Percentiles rank a stretch among this genome's conserved stretches.
Conservation (phyloP, 2,888 invertebrate genomes). For the Rosalia funebris region DNA sequence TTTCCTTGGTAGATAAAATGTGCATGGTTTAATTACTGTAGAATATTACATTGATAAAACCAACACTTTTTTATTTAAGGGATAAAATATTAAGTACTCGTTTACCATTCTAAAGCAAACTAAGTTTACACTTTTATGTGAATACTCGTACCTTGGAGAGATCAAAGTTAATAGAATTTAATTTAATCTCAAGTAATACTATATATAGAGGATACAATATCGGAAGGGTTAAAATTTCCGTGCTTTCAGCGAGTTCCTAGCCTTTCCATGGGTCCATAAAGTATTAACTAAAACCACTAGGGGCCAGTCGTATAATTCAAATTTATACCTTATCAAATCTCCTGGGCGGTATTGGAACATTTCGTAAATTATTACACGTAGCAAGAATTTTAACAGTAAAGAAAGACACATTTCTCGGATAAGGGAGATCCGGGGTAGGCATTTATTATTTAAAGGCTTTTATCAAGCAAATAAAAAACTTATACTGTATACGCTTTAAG, state of each 20-base stretch:
- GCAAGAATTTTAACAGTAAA: conserved; percentile 1
- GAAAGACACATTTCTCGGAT: not conserved
- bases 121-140: not conserved
- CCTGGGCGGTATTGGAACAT: conserved; percentile 13
- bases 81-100: no score
- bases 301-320: conserved; percentile 34
- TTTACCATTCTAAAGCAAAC: not conserved
- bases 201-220: conserved; percentile 20
- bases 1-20: no score
- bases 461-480: not conserved
- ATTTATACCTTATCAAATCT: conserved; percentile 29
- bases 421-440: not conserved
- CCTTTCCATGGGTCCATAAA: conserved; percentile 33
- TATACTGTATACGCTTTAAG: not conserved
- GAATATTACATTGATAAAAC: no score
- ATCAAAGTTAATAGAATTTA: conserved; percentile 24
- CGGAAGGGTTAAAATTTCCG: conserved; percentile 29
- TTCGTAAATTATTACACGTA: conserved; percentile 15
- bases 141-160: conserved; percentile 17
- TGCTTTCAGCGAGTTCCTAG: conserved; percentile 28
- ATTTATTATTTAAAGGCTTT: not conserved
- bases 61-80: no score
- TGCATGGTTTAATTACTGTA: no score
- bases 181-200: conserved; percentile 22
- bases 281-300: conserved; percentile 25